Percentiles rank a stretch among this genome's conserved stretches.
These are phyloP conservation scores for Ardeotis arabs DNA, from an alignment of 2,113 vertebrate species.

Conservation along the genomic window DNA sequence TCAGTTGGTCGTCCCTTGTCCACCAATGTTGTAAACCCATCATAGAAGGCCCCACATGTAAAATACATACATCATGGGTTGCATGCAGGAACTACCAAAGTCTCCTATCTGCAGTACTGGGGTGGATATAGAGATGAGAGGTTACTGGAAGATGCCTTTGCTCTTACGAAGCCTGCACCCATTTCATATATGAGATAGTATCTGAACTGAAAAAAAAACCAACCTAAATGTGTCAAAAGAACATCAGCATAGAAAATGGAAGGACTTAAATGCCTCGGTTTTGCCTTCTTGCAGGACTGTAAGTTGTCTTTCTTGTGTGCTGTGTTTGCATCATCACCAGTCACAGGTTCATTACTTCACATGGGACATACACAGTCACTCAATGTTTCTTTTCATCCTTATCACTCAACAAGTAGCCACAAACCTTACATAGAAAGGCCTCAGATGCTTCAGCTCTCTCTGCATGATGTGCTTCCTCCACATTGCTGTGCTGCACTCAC, in stretches of 20 bases:
- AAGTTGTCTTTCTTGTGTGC: background rate
- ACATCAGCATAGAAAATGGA: background rate
- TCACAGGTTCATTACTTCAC: background rate
- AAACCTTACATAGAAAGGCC: background rate
- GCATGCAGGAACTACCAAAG: background rate
- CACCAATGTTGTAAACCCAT: too few relatives aligned
- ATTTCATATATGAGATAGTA: background rate
- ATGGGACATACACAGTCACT: fast-evolving
- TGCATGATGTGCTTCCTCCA: background rate
- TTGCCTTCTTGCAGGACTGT: background rate
- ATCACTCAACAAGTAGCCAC: background rate
- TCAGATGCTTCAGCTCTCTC: background rate
- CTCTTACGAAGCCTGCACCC: background rate
- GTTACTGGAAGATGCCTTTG: background rate
- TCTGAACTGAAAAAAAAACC: background rate
- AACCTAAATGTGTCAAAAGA: background rate
- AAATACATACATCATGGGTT: background rate
- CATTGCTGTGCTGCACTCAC: background rate
- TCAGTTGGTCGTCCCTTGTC: too few relatives aligned
- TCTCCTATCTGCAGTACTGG: background rate
- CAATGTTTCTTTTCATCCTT: background rate
- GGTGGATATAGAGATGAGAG: background rate
- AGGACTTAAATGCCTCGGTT: background rate
- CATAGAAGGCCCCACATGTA: too few relatives aligned
- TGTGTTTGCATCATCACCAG: background rate